Base-by-base conservation (phyloP, 2,797 vertebrate species). In the Xiphorhynchus erythropygius region DNA sequence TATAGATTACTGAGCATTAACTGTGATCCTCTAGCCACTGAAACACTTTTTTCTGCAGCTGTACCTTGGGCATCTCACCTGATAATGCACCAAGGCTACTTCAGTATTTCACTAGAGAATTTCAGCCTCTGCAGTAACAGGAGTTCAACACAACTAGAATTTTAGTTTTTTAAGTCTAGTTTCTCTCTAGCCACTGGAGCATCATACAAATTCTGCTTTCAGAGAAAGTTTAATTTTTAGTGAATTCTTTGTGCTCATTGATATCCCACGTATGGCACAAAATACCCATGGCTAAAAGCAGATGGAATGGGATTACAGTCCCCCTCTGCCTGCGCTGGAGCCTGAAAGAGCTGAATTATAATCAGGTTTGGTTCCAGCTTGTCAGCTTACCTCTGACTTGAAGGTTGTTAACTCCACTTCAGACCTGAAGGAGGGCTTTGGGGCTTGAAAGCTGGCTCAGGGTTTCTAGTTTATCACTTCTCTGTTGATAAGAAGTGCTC, bases 1-100 rank as follows among this genome's bases (percentile, higher is more conserved):
- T 97, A 97, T 95, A 96, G 96, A 92, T 97, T 93, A 87, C 42
- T 84, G 89, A 89, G 89, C 84, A 75, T 96, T 95, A 93, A 67
- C 41, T 90, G 87, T 65, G 39, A 80, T 71, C 75, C 46, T 96
- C 83, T 97, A 86, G 76, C 93, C 80, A 76, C 83, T 74, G 78
- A 94, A 96, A 96, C 90, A 73, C 37, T 57, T 75, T 71, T 97
- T 96, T 94, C 90, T 93, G 70, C 84, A 93, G 68, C 67, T 80
- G 13, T 68, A 88, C 80, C 71, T 94, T 84, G 56, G 56, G 39
- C 89, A 91, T 94, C 94, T 95, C 65, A 96, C 94, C 70, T 80
- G 77, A 94, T 82, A 82, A 79, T 19, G 42, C 76, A 91, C 53
- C 5, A 37, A 86, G 28, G 42, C 46, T 88, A 22, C 37, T 25